Base-by-base conservation (phyloP, 1,140 invertebrate species). In the Halictus rubicundus region DNA sequence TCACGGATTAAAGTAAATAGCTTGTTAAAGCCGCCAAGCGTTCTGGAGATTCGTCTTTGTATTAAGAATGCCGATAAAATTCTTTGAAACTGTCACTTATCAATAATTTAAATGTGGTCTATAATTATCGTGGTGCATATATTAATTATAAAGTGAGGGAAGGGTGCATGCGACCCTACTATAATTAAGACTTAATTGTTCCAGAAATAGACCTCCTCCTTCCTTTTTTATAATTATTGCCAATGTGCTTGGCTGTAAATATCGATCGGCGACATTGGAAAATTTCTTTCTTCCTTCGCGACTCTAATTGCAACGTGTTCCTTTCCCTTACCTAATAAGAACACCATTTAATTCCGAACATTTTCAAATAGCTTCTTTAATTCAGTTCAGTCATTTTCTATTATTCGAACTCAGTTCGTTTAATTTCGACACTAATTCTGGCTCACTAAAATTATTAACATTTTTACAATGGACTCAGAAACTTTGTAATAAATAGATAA, bases 1-100 rank as follows among this genome's bases (percentile, higher is more conserved):
- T 71, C 27, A 32, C 76, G 68, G 42, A 64, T 72, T 64, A 32
- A 78, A 27, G 68, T 49, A 71, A 78, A 72, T 63, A 59, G 76
- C 76, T 78, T 32, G 76, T 78, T 78, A 78, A 78, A 78, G 76
- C 52, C 59, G 59, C 42, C 42, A 52, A 61, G n/a, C 32, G 23
- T 42, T 12, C 23, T 23, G 32, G 52, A 63, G 59, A 78, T 70
- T 52, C 46, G 71, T 42, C 76, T 54, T 78, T 63, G 37, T 64
- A 54, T 7, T 46, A 19, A 72, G 68, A 42, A 23, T 25, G 8
- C 68, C 71, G 52, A 16, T 37, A 42, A 70, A 46, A 78, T 63
- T 63, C 68, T 19, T 52, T 27, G 27, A 10, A 52, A 32, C 46
- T 27, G 37, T 32, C 59, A 27, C 54, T 78, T 49, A 70, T 78